Evolutionary conservation across 2,888 invertebrate species (phyloP).

Genomic region (Dexiosoma caninum): DNA sequence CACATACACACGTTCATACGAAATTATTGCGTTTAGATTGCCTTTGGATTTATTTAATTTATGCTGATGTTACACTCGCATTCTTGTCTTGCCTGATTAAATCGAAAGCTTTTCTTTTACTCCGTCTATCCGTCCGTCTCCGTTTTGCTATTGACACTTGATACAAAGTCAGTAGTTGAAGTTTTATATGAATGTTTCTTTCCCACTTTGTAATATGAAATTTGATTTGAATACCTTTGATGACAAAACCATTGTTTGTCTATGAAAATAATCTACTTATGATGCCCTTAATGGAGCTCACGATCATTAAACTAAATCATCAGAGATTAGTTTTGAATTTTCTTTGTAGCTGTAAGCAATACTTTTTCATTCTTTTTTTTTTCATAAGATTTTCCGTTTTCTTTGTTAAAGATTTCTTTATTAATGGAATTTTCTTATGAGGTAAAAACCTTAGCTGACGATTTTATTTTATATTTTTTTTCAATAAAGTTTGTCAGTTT

Average conservation of each 20-base stretch:
- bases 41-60: conserved; percentile 16
- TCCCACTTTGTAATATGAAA: conserved; percentile 2
- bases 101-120: background rate
- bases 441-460: conserved; percentile 18
- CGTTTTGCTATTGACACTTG: conserved; percentile 52
- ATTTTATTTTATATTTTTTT: conserved; percentile 12
- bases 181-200: conserved; percentile 8
- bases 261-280: conserved; percentile 52
- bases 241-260: background rate
- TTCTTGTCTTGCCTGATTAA: conserved; percentile 7
- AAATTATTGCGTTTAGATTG: background rate
- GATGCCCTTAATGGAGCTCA: conserved; percentile 23
- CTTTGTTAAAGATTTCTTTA: conserved; percentile 8
- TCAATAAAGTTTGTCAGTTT: conserved; percentile 23
- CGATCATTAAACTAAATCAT: conserved; percentile 53
- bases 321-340: conserved; percentile 32
- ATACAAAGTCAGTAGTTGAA: conserved; percentile 34
- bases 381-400: background rate
- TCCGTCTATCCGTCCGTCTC: conserved; percentile 20
- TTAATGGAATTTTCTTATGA: background rate
- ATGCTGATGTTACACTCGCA: conserved; percentile 48
- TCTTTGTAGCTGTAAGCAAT: conserved; percentile 46
- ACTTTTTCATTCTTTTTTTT: background rate
- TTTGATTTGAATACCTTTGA: conserved; percentile 18
- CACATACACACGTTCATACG: background rate